These are phyloP conservation scores for Chelidonichthys spinosus DNA, from an alignment of 2,797 vertebrate species.

Conservation along the genomic window DNA sequence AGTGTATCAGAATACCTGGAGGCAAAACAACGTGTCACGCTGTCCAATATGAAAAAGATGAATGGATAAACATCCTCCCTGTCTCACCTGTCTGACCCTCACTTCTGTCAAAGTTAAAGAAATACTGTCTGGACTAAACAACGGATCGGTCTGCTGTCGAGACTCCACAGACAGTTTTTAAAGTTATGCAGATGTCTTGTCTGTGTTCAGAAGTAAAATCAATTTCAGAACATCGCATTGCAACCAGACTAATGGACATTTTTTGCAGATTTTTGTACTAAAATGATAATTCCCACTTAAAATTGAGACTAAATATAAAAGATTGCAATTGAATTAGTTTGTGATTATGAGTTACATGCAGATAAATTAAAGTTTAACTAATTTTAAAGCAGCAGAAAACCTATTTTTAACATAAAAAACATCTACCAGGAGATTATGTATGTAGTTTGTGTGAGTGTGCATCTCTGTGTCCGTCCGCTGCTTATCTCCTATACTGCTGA, in stretches of 20 bases:
- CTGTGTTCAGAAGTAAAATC: neutral
- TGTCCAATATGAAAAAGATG: neutral
- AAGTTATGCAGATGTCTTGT: neutral
- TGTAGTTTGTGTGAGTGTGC: neutral
- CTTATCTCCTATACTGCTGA: neutral
- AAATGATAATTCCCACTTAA: neutral
- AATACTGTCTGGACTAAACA: neutral
- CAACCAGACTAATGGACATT: neutral
- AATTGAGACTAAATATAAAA: neutral
- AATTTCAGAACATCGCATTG: neutral
- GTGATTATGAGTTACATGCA: neutral
- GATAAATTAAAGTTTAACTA: neutral
- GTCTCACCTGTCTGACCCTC: neutral
- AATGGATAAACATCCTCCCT: no score
- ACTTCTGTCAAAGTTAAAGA: neutral
- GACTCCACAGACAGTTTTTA: neutral
- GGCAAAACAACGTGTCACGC: conserved; percentile 7
- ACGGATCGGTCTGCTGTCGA: no score
- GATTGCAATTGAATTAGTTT: neutral
- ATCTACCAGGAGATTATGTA: no score
- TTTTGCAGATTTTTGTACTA: neutral
- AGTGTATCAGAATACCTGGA: conserved; percentile 27
- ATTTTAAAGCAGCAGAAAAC: neutral
- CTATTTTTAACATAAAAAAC: no score
- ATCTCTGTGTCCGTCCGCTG: neutral